These are phyloP conservation scores for Druon quercuslanigerum DNA, from an alignment of 1,140 invertebrate genomes.

Conservation along the genomic window DNA sequence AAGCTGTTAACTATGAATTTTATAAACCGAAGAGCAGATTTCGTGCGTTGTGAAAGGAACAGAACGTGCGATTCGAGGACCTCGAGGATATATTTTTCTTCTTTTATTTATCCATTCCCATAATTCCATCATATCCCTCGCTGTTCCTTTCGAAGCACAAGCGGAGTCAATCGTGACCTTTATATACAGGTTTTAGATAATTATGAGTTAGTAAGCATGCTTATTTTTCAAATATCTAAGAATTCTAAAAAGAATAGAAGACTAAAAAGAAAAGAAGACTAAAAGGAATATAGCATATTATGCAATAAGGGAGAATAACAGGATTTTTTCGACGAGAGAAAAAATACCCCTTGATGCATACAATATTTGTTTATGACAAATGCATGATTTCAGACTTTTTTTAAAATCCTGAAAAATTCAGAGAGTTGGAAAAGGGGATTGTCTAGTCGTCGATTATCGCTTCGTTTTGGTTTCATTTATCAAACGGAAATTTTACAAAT, in stretches of 20 bases:
- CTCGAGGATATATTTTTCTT: neutral
- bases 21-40: conserved; percentile 61
- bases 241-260: conserved; percentile 37
- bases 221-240: conserved; percentile 64
- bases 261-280: neutral
- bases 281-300: neutral
- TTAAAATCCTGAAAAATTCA: too few relatives aligned
- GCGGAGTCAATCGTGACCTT: conserved; percentile 64
- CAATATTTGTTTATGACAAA: too few relatives aligned
- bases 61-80: conserved; percentile 26
- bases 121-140: conserved; percentile 2
- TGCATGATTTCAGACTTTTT: too few relatives aligned
- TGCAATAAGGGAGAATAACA: conserved; percentile 15
- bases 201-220: conserved; percentile 72
- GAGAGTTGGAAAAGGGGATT: too few relatives aligned
- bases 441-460: too few relatives aligned
- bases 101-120: neutral
- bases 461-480: too few relatives aligned
- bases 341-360: too few relatives aligned
- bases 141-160: conserved; percentile 66
- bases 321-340: neutral
- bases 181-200: conserved; percentile 69
- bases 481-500: too few relatives aligned
- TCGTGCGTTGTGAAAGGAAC: conserved; percentile 62
- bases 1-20: conserved; percentile 71